phyloP scores from a whole-genome alignment of 2,113 vertebrate genomes.

The Lasiurus borealis region DNA sequence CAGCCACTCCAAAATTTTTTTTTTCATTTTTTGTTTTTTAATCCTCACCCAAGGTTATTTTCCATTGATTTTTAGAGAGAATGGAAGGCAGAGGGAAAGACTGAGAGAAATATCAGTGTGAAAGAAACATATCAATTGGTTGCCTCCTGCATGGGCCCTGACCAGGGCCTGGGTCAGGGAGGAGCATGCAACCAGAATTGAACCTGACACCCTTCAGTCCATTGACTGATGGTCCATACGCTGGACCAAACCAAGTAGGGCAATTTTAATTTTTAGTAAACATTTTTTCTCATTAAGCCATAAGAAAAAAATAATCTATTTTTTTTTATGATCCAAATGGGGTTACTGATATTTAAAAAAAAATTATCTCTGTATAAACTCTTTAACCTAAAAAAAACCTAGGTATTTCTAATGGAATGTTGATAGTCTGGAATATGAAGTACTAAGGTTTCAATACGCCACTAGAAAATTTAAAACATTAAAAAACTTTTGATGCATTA shows the following conservation, averaged over 20 bases:
- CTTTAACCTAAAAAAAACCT: not conserved
- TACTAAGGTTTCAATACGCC: not conserved
- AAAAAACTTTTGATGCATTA: not conserved
- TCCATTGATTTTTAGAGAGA: too few species aligned
- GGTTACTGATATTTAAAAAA: not conserved
- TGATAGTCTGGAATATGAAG: not conserved
- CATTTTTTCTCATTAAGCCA: not conserved
- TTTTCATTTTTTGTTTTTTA: not conserved
- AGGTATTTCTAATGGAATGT: not conserved
- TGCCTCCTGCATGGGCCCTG: too few species aligned
- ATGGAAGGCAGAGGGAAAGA: too few species aligned
- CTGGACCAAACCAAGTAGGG: too few species aligned
- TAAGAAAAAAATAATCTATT: not conserved
- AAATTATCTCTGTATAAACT: not conserved
- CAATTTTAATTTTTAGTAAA: conserved; percentile 5
- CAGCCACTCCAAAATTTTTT: not conserved
- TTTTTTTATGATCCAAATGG: not conserved
- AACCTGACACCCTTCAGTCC: too few species aligned
- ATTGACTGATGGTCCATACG: too few species aligned
- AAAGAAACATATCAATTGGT: too few species aligned
- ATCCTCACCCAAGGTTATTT: too few species aligned
- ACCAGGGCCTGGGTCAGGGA: too few species aligned
- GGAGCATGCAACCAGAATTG: too few species aligned
- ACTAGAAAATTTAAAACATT: not conserved
- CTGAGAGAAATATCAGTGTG: too few species aligned